These are phyloP conservation scores for Coccyzus lansbergi DNA, from an alignment of 2,797 vertebrate genomes.

Conservation along the genomic window DNA sequence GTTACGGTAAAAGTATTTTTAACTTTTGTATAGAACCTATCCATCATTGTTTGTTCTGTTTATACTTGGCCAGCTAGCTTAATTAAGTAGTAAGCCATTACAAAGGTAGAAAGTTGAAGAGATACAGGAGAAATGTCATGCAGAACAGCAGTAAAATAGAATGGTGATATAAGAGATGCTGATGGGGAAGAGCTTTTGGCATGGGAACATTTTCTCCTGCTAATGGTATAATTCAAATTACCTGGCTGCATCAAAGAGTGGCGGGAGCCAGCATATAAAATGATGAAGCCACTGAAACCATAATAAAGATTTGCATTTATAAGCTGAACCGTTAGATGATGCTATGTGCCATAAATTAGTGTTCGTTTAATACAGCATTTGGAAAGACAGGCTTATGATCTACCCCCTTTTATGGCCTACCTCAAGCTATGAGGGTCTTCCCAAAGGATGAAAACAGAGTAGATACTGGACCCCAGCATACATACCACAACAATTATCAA, in stretches of 20 bases:
- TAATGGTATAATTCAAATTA: conserved; percentile 39
- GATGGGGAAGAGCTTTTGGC: background rate
- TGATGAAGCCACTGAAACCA: conserved; percentile 6
- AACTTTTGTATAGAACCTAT: background rate
- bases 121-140: background rate
- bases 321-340: background rate
- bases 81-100: background rate
- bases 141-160: background rate
- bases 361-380: background rate
- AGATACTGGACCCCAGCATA: background rate
- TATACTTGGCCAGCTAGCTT: background rate
- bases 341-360: background rate
- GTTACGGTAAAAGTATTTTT: background rate
- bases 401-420: background rate
- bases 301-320: conserved; percentile 32
- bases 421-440: background rate
- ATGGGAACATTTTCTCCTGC: background rate
- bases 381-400: background rate
- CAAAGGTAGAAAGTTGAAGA: background rate
- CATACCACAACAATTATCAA: rapidly evolving
- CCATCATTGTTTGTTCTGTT: background rate
- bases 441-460: background rate
- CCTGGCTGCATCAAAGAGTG: conserved; percentile 10
- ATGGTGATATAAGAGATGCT: background rate
- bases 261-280: background rate